These are phyloP conservation scores for Heliconius congener DNA, from an alignment of 1,140 invertebrate genomes.

Conservation along the genomic window DNA sequence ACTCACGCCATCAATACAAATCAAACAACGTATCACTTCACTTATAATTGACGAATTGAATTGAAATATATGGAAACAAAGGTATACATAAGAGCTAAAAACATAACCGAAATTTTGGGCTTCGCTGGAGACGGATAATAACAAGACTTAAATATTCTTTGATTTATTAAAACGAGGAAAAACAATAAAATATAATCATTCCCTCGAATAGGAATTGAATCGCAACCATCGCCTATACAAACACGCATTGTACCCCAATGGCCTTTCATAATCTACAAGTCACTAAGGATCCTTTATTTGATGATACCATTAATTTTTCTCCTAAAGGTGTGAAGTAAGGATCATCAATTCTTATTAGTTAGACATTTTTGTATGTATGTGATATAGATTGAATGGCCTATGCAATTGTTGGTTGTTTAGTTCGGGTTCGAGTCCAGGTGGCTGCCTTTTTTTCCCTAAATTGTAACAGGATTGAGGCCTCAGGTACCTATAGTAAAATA, in stretches of 20 bases:
- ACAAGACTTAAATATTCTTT: too few species aligned
- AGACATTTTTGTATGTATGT: not conserved
- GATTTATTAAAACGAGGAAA: too few species aligned
- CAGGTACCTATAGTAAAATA: too few species aligned
- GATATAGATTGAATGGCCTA: not conserved
- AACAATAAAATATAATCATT: not conserved
- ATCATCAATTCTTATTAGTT: conserved; percentile 13
- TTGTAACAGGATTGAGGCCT: too few species aligned
- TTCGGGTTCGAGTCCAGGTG: not conserved
- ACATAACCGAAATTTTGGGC: too few species aligned
- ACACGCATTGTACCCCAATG: not conserved
- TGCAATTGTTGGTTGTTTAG: not conserved
- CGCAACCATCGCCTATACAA: not conserved
- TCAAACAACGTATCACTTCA: too few species aligned
- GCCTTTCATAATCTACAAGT: not conserved
- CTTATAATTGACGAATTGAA: too few species aligned
- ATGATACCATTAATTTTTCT: not conserved
- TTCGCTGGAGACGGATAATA: too few species aligned
- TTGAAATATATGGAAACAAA: too few species aligned
- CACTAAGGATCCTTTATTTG: not conserved
- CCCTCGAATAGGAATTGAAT: not conserved
- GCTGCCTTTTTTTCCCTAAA: not conserved
- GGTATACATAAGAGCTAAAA: too few species aligned
- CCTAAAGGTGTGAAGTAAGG: not conserved
- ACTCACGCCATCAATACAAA: too few species aligned